Percentiles rank a stretch among this genome's conserved stretches.
These are phyloP conservation scores for Ardeotis arabs DNA, from an alignment of 2,113 vertebrate species.

Conservation along the genomic window DNA sequence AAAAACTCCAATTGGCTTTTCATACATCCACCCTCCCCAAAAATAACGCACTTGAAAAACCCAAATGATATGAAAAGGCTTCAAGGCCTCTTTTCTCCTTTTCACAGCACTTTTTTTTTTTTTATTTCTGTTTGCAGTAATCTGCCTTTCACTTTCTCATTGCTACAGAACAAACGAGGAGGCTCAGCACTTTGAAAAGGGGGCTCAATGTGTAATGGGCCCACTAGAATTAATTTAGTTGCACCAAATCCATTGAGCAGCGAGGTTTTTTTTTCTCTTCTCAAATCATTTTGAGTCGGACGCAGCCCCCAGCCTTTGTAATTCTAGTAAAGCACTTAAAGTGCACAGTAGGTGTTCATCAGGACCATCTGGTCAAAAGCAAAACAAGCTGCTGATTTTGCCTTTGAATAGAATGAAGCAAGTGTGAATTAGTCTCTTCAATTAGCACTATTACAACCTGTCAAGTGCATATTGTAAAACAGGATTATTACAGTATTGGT, in stretches of 20 bases:
- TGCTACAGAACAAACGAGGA: conserved; percentile 89
- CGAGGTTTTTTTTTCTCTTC: conserved; percentile 73
- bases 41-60: conserved; percentile 89
- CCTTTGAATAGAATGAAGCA: conserved; percentile 88
- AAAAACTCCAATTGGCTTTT: conserved; percentile 86
- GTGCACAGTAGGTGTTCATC: conserved; percentile 99
- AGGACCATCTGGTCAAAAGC: conserved; percentile 99
- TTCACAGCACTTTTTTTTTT: conserved; percentile 80
- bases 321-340: conserved; percentile 99
- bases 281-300: conserved; percentile 90
- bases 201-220: conserved; percentile 86
- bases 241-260: conserved; percentile 87
- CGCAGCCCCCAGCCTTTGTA: conserved; percentile 95
- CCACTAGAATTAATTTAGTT: conserved; percentile 90
- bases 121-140: conserved; percentile 89
- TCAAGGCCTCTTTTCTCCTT: conserved; percentile 87
- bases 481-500: conserved; percentile 94
- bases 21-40: conserved; percentile 84
- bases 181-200: conserved; percentile 87
- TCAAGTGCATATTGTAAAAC: conserved; percentile 90
- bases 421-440: conserved; percentile 98
- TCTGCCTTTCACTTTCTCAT: conserved; percentile 90
- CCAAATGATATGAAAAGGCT: conserved; percentile 88
- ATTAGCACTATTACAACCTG: conserved; percentile 99
- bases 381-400: conserved; percentile 89